Evolutionary conservation across 2,888 invertebrate genomes (phyloP), one percentile per base, ranked within the genome.

Genomic region (Acleris literana): DNA sequence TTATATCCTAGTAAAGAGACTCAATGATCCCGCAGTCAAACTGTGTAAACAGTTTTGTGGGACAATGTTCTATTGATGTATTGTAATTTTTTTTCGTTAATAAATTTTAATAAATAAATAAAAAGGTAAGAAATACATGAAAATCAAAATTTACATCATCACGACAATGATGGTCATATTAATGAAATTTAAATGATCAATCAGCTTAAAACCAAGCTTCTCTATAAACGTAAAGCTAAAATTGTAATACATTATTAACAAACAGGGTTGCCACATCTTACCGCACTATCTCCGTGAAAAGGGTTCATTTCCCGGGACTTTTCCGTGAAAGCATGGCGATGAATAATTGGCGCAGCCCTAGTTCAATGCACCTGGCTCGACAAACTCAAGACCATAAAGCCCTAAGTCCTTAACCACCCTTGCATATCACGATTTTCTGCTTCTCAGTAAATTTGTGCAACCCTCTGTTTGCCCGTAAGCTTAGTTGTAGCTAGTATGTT

Each of bases 221-320:
- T 25, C 6, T 25, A 1, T 6, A 25, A 7, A 25, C 25, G 6
- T 6, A 7, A 25, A 11, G 11, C 33, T 33, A 33, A 33, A 33
- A 11, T 33, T 33, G 3, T 11, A 11, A 33, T 3, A 77, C 67
- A 72, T 63, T 63, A 68, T 54, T 71, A 72, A 77, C 71, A 76
- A 74, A 71, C 72, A 73, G 70, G 7, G 62, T 2, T 13, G 39
- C 11, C 57, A 53, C 53, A 39, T 66, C 53, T 33, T 25, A 62
- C n/a, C 22, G 43, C 18, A 33, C 17, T 62, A 53, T 25, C 39
- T 57, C 61, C 33, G 25, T 16, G 25, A 64, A 54, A 54, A 63
- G 66, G 66, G 63, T 58, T 54, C 51, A 20, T 22, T 56, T 65
- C 61, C 29, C 18, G 54, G 51, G 63, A 67, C 61, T 60, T 68